Conservation (phyloP, 2,797 vertebrate genomes). For the Lepus oiostolus region DNA sequence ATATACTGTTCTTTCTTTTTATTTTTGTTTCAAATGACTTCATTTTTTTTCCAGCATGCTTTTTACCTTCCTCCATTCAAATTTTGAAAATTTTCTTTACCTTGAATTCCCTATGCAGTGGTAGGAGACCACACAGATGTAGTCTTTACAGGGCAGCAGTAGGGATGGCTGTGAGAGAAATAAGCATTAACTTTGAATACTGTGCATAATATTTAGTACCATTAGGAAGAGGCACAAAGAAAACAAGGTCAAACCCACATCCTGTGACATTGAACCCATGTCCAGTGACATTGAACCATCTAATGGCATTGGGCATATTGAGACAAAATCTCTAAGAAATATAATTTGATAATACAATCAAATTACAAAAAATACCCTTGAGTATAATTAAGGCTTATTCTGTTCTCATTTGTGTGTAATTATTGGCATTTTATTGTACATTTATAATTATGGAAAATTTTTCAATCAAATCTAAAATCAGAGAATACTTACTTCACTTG, state of each 20-base stretch:
- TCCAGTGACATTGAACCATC: not conserved
- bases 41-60: not conserved
- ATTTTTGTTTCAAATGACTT: not conserved
- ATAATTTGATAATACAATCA: not conserved
- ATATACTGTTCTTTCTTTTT: not conserved
- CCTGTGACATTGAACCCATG: not conserved
- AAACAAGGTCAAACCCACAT: not conserved
- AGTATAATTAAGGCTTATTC: not conserved
- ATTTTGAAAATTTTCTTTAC: not conserved
- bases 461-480: not conserved
- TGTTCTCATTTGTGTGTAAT: not conserved
- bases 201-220: not conserved
- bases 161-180: not conserved
- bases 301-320: not conserved
- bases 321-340: not conserved
- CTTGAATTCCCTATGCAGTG: not conserved
- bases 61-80: not conserved
- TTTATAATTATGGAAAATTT: not conserved
- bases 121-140: fast-evolving
- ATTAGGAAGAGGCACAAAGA: not conserved
- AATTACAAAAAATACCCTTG: not conserved
- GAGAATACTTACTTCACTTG: not conserved
- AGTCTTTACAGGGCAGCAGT: not conserved
- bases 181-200: not conserved
- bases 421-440: not conserved